Conservation (phyloP, 2,113 vertebrate genomes). For the Calidris pugnax region DNA sequence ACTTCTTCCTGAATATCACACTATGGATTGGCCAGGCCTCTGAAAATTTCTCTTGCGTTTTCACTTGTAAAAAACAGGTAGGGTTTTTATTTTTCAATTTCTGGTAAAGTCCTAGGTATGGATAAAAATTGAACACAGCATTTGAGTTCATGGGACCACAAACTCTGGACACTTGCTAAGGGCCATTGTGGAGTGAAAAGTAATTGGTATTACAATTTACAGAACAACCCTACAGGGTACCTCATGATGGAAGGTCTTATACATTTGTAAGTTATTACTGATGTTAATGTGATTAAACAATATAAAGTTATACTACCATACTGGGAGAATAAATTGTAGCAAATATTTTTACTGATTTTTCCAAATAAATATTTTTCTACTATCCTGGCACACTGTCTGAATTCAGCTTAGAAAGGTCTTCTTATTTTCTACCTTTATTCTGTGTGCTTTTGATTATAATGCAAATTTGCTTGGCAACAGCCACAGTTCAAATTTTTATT, state of each 20-base stretch:
- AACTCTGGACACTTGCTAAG: not conserved
- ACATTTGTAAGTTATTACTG: not conserved
- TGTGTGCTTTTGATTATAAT: not conserved
- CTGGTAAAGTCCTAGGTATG: not conserved
- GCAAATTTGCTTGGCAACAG: not conserved
- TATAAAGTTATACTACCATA: not conserved
- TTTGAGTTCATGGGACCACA: not conserved
- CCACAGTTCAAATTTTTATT: not conserved
- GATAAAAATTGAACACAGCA: not conserved
- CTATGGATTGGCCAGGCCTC: not conserved
- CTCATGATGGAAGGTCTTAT: not conserved
- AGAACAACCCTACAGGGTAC: not conserved
- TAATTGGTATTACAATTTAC: not conserved
- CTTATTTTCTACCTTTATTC: not conserved
- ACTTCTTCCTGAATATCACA: not conserved
- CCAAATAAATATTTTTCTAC: not conserved
- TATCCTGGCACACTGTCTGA: not conserved
- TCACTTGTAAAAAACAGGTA: not conserved
- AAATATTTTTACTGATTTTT: not conserved
- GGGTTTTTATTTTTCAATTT: fast-evolving
- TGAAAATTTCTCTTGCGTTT: not conserved
- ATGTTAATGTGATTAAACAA: not conserved
- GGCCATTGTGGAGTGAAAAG: not conserved
- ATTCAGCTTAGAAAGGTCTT: not conserved
- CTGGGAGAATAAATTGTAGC: not conserved